Conservation (phyloP, 1,140 invertebrate species). For the Megathymus violae region DNA sequence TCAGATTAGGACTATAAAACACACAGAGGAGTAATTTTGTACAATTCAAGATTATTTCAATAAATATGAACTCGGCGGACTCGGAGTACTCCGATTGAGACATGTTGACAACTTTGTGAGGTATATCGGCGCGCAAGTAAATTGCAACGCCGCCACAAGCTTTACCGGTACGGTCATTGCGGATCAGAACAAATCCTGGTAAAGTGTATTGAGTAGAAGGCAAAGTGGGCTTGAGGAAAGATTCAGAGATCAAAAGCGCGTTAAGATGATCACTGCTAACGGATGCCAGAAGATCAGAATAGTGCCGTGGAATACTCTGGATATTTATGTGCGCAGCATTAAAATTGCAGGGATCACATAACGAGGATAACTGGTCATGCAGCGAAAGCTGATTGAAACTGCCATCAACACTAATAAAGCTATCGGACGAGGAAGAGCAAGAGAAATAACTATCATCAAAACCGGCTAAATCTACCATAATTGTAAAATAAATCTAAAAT, state of each 20-base stretch:
- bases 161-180: constrained; percentile 31
- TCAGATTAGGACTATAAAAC: constrained; percentile 11
- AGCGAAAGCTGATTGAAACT: background rate
- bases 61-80: constrained; percentile 29
- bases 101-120: constrained; percentile 21
- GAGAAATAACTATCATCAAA: background rate
- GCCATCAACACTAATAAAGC: background rate
- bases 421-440: background rate
- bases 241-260: constrained; percentile 33
- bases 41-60: constrained; percentile 16
- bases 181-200: constrained; percentile 30
- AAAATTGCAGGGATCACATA: background rate
- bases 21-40: constrained; percentile 5
- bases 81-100: constrained; percentile 10
- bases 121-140: too few relatives aligned
- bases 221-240: constrained; percentile 32
- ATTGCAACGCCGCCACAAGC: constrained; percentile 33
- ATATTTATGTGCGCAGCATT: background rate
- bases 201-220: constrained; percentile 26
- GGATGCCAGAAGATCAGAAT: constrained; percentile 4
- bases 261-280: constrained; percentile 8
- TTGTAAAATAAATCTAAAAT: background rate
- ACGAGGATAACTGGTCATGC: background rate
- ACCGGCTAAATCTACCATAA: background rate
- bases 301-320: constrained; percentile 1